These are phyloP conservation scores for Lasiommata megera DNA, from an alignment of 2,888 invertebrate species.

Conservation along the genomic window DNA sequence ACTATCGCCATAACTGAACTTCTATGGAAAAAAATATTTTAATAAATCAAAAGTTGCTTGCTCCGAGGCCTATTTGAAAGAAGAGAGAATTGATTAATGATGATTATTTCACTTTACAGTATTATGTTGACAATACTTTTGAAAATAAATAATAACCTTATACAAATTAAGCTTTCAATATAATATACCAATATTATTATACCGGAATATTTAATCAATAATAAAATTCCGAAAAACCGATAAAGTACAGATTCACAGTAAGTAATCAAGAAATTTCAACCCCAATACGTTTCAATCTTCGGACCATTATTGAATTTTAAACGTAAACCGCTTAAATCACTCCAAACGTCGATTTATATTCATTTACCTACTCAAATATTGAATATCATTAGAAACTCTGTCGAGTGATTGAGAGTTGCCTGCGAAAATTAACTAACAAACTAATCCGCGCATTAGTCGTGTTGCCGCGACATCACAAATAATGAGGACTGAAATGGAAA, in stretches of 20 bases:
- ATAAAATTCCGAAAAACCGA: background rate
- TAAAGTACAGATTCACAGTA: background rate
- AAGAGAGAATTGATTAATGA: too few species aligned
- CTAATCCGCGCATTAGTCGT: constrained; percentile 13
- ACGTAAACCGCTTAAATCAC: constrained; percentile 7
- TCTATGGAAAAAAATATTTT: too few species aligned
- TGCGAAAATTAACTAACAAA: constrained; percentile 17
- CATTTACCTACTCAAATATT: constrained; percentile 14
- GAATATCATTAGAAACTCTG: constrained; percentile 13
- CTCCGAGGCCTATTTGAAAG: too few species aligned
- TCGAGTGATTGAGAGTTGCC: background rate
- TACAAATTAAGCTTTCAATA: too few species aligned
- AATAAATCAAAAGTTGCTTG: too few species aligned
- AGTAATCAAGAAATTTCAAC: constrained; percentile 1
- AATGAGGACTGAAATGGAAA: background rate
- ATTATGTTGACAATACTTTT: too few species aligned
- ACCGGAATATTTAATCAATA: too few species aligned
- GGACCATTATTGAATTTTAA: constrained; percentile 6
- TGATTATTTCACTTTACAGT: too few species aligned
- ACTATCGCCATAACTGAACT: too few species aligned
- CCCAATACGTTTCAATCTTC: background rate
- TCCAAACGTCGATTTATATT: constrained; percentile 15
- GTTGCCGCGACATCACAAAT: constrained; percentile 4
- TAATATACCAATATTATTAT: too few species aligned
- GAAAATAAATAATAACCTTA: too few species aligned